phyloP scores from a whole-genome alignment of 2,888 invertebrate genomes.

The Lithophane semibrunnea region DNA sequence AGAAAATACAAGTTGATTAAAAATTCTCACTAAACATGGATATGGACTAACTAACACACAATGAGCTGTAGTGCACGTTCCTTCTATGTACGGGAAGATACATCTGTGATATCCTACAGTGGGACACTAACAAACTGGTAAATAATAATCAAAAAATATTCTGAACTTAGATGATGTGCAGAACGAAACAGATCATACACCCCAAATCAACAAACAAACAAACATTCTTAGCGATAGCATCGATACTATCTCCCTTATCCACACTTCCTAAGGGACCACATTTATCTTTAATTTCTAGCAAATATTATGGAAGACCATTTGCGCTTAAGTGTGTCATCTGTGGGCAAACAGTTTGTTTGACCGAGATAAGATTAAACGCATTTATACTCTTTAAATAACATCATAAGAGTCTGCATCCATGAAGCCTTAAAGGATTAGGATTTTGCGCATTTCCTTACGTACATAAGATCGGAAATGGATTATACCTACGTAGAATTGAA shows the following conservation, averaged over 20 bases:
- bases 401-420: conserved; percentile 13
- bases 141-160: background rate
- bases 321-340: conserved; percentile 70
- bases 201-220: background rate
- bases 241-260: conserved; percentile 47
- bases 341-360: conserved; percentile 76
- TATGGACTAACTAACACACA: background rate
- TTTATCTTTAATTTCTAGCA: conserved; percentile 68
- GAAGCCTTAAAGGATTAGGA: conserved; percentile 7
- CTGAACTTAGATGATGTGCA: background rate
- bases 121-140: background rate
- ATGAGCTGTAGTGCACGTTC: background rate
- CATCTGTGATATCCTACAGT: background rate
- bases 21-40: background rate
- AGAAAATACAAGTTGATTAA: too few relatives aligned
- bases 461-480: background rate
- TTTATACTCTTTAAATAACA: conserved; percentile 45
- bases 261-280: conserved; percentile 44
- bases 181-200: too few relatives aligned
- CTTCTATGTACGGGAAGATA: background rate
- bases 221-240: conserved; percentile 27
- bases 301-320: conserved; percentile 76
- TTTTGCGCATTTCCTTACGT: conserved; percentile 10
- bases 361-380: conserved; percentile 59
- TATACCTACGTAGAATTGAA: background rate